Percentiles rank a stretch among this genome's conserved stretches.
These are phyloP conservation scores for Gymnothorax reevesii DNA, from an alignment of 2,797 vertebrate species.

Conservation along the genomic window DNA sequence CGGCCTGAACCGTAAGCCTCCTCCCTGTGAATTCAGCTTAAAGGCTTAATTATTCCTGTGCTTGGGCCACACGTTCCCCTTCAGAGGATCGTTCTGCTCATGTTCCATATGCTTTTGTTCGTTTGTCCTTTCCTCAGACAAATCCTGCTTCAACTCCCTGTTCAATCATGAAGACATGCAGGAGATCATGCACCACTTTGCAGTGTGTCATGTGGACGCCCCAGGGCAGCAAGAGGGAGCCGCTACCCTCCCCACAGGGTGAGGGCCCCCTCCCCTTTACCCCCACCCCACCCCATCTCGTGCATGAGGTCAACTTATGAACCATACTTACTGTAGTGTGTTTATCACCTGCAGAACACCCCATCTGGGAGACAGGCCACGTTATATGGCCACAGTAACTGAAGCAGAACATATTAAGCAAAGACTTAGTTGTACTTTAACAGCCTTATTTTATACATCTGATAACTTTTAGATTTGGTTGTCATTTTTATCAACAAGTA, in stretches of 20 bases:
- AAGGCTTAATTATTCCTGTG: not conserved
- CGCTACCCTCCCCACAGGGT: constrained; percentile 89
- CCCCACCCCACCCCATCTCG: too few relatives aligned
- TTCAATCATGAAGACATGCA: constrained; percentile 95
- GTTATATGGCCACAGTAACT: not conserved
- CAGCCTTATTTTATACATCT: not conserved
- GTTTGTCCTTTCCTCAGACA: constrained; percentile 71
- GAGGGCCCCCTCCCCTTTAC: constrained; percentile 38
- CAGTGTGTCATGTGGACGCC: constrained; percentile 93
- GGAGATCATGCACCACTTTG: constrained; percentile 96
- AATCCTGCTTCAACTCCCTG: constrained; percentile 91
- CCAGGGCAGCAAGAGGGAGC: constrained; percentile 93
- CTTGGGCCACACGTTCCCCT: not conserved
- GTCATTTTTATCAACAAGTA: not conserved
- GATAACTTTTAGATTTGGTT: not conserved
- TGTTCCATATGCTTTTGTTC: constrained; percentile 6
- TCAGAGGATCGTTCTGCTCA: not conserved
- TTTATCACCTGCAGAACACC: not conserved
- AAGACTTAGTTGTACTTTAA: not conserved
- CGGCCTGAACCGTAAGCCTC: constrained; percentile 88
- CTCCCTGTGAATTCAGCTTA: not conserved
- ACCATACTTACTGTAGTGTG: not conserved
- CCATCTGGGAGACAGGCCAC: not conserved
- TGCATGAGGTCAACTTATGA: constrained; percentile 45
- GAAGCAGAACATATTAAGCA: not conserved